phyloP scores from a whole-genome alignment of 30 jellyfish, hydroid and myxozoan species.

The Aurelia sp. region DNA sequence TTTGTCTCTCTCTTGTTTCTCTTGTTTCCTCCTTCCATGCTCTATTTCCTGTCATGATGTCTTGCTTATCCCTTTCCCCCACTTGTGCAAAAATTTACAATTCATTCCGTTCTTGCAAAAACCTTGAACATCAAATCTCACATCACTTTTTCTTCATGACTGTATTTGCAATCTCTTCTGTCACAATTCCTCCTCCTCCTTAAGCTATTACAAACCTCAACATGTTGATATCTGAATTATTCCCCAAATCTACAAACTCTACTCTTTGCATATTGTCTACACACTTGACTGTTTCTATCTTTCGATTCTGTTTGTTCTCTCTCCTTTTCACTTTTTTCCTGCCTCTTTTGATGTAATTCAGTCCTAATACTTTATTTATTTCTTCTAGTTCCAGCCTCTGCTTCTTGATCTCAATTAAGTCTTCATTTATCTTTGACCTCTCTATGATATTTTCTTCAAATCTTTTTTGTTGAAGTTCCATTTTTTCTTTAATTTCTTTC shows the following conservation, averaged over 20 bases:
- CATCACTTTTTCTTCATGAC: slow-evolving; percentile 25
- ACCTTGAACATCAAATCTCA: slow-evolving; percentile 15
- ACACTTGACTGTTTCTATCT: background rate
- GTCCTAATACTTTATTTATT: background rate
- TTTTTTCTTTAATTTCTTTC: background rate
- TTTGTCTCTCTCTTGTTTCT: background rate
- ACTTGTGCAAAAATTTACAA: slow-evolving; percentile 18
- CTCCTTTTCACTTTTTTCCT: too few species aligned
- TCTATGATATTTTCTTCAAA: background rate
- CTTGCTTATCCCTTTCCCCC: slow-evolving; percentile 19
- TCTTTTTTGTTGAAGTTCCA: background rate
- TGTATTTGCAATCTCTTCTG: slow-evolving; percentile 21
- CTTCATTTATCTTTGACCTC: background rate
- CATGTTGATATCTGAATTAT: too few species aligned
- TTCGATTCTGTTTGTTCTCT: background rate
- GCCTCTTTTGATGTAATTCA: too few species aligned
- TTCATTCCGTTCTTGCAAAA: slow-evolving; percentile 17
- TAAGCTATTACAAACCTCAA: too few species aligned
- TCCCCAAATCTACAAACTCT: background rate
- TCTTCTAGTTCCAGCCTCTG: background rate
- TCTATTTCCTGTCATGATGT: background rate
- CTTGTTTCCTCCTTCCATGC: background rate
- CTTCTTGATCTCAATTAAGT: background rate
- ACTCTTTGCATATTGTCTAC: background rate
- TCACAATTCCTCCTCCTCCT: background rate